Base-by-base conservation (phyloP, 1,140 invertebrate species). In the Heterodera schachtii region DNA sequence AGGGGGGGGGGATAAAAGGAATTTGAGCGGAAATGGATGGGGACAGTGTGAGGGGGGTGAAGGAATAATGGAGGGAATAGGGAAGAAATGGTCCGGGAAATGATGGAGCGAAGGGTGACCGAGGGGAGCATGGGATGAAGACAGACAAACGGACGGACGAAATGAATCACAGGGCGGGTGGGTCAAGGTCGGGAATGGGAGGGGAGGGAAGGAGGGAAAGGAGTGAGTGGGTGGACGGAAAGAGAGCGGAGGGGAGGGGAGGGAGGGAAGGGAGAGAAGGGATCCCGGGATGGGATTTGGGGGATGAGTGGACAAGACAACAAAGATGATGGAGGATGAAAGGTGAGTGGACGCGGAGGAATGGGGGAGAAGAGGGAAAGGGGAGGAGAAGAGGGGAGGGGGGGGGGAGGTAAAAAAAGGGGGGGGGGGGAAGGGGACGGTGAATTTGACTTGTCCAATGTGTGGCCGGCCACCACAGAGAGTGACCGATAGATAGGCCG, bases 241-340 rank as follows among this genome's bases (percentile, higher is more conserved):
- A 9, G 67, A 0, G 67, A n/a, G 21, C 6, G 21, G 7, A 43
- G 64, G 83, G 75, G n/a, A 0, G 19, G 19, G 41, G 19, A 7
- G 69, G 9, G 69, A 11, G 69, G 4, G 69, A 19, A 31, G 9
- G 69, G 31, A 3, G n/a, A 11, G n/a, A n/a, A 11, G 44, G 19
- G 69, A 60, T 60, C 57, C 57, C 57, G 57, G 16, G 57, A 60
- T 52, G 49, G 57, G 19, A 19, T 60, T 60, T 6, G 31, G 44
- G 77, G 80, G 82, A 74, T 81, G 82, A 75, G 78, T 66, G 73
- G 74, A 64, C 81, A 75, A 60, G 46, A 69, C 31, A 81, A 81
- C 60, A 82, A 60, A 60, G 67, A 75, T 21, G 75, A 83, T 47
- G 67, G 21, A 66, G 83, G 75, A 21, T 31, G 67, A 70, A 70